phyloP scores from a whole-genome alignment of 2,888 invertebrate genomes.

The Acanthosepion pharaonis region DNA sequence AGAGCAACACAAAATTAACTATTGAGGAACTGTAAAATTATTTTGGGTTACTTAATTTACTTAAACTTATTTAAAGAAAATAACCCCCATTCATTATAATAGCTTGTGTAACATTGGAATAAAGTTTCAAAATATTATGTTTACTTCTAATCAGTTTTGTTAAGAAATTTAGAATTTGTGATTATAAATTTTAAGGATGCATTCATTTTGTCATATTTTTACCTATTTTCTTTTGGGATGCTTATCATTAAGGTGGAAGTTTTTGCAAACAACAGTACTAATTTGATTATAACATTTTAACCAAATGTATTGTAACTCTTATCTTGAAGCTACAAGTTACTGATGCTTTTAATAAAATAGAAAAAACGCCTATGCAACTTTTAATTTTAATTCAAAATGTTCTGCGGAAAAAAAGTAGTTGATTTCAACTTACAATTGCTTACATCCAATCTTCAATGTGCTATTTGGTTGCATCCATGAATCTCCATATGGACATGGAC shows the following conservation, averaged over 20 bases:
- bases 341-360: neutral
- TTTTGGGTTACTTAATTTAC: too few species aligned
- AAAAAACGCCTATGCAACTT: neutral
- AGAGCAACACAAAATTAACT: too few species aligned
- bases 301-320: neutral
- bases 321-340: too few species aligned
- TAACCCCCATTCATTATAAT: too few species aligned
- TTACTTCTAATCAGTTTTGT: too few species aligned
- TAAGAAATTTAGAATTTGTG: too few species aligned
- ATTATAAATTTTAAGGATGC: neutral
- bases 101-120: neutral
- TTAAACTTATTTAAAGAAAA: too few species aligned
- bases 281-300: neutral
- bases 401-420: neutral
- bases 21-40: too few species aligned
- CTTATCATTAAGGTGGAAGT: neutral
- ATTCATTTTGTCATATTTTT: neutral
- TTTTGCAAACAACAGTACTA: neutral
- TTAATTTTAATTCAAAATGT: neutral
- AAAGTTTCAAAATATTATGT: neutral
- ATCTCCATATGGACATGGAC: slow-evolving; percentile 39
- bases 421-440: slow-evolving; percentile 36
- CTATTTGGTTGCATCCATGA: slow-evolving; percentile 38
- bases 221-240: neutral
- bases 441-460: slow-evolving; percentile 1